phyloP scores from a whole-genome alignment of 2,797 vertebrate species.

The Antrozous pallidus region DNA sequence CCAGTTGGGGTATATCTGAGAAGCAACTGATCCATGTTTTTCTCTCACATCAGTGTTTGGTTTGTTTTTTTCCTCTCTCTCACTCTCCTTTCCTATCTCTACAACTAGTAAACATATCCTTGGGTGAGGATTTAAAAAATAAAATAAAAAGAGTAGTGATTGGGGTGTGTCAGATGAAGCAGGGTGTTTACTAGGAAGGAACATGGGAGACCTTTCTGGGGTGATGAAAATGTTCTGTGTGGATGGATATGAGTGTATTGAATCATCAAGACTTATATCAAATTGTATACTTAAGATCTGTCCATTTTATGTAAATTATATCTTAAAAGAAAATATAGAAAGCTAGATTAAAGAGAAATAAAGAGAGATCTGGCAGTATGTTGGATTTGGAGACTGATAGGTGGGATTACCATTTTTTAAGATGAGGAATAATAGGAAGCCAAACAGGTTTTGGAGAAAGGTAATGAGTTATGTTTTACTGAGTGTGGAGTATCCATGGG shows the following conservation, averaged over 20 bases:
- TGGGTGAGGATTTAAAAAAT: neutral
- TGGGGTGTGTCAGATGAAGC: neutral
- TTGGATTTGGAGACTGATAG: neutral
- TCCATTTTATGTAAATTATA: neutral
- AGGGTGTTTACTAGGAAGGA: neutral
- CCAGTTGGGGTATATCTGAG: neutral
- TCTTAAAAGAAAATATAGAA: neutral
- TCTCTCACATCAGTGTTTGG: neutral
- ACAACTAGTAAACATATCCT: neutral
- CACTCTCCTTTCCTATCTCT: neutral
- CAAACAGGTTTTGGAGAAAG: neutral
- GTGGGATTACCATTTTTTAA: neutral
- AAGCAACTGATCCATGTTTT: neutral
- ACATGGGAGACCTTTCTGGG: neutral
- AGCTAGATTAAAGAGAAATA: neutral
- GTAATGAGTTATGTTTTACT: neutral
- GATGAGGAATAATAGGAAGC: neutral
- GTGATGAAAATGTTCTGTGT: neutral
- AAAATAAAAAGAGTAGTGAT: neutral
- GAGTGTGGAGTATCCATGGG: neutral
- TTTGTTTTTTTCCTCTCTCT: neutral
- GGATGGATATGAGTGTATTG: neutral
- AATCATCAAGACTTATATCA: neutral
- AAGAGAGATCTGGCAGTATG: neutral
- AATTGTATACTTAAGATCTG: neutral